These are phyloP conservation scores for Pachycephus smyrnensis DNA, from an alignment of 2,888 invertebrate species.

Conservation along the genomic window DNA sequence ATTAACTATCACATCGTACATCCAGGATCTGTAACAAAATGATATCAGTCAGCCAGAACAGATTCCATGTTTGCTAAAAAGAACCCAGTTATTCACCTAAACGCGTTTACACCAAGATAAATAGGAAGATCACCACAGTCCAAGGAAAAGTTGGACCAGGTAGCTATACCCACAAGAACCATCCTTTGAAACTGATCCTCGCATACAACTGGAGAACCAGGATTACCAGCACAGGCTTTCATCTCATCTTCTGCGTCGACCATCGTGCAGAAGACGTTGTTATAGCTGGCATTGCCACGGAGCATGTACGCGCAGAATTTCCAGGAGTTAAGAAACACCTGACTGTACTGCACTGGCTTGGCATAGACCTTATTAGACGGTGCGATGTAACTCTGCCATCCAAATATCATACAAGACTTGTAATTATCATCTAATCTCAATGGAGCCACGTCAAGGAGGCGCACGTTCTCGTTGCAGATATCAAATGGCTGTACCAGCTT, in stretches of 20 bases:
- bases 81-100: conserved; percentile 24
- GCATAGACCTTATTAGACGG: conserved; percentile 37
- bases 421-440: conserved; percentile 39
- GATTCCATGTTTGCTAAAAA: not conserved
- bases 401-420: conserved; percentile 46
- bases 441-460: conserved; percentile 36
- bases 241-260: conserved; percentile 38
- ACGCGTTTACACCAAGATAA: conserved; percentile 41
- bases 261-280: conserved; percentile 45
- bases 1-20: conserved; percentile 37
- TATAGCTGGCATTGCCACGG: conserved; percentile 36
- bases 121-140: conserved; percentile 42
- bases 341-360: conserved; percentile 43
- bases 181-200: conserved; percentile 36
- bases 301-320: conserved; percentile 43
- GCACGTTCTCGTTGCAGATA: conserved; percentile 32
- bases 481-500: conserved; percentile 43
- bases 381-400: conserved; percentile 45
- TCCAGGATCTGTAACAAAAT: conserved; percentile 35
- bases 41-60: conserved; percentile 5
- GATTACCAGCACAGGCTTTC: conserved; percentile 49
- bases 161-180: conserved; percentile 46
- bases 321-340: conserved; percentile 42
- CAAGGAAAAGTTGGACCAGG: conserved; percentile 48
- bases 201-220: conserved; percentile 49